Evolutionary conservation across 2,113 vertebrate genomes (phyloP), one percentile per base, ranked within the genome.

Genomic region (Ctenodactylus gundi): DNA sequence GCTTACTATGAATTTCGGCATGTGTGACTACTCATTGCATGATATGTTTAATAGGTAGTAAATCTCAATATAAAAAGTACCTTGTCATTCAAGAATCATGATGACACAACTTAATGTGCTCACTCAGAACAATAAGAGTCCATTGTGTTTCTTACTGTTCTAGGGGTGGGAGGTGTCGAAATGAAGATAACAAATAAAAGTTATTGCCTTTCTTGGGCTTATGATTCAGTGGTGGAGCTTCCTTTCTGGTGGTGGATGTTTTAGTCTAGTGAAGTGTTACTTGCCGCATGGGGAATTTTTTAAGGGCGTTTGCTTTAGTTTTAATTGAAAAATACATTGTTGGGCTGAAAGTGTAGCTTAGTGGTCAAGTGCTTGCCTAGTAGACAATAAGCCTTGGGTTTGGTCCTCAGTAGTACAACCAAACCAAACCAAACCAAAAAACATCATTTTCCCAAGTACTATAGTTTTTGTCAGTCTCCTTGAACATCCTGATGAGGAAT

Each of bases 401-500:
- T 75, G 29, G 21, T 31, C 29, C 41, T 23, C 29, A 34, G 46
- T 17, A 46, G 34, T 31, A 75, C 23, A 25, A 25, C 67, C 21
- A n/a, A 64, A 77, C 49, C 21, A 64, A 83, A 34, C 17, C 34
- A 65, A 49, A 15, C 58, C 31, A 21, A 82, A 64, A 11, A 64
- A 25, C 20, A 15, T 9, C 7, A 10, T 21, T 82, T 92, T 77
- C 51, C 11, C 27, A 75, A 80, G 60, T 21, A 77, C 13, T 41
- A 20, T 10, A 41, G 3, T 62, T 94, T 65, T 78, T 78, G 39
- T 64, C 29, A 49, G 62, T 70, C n/a, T 94, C 55, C 27, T 60
- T n/a, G 25, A 95, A 46, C 57, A 62, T 78, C n/a, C 36, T 88
- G 36, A 17, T 68, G 58, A 93, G 29, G 23, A 90, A 67, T 94